Evolutionary conservation across 2,113 vertebrate genomes (phyloP).

Genomic region (Lycaon pictus): DNA sequence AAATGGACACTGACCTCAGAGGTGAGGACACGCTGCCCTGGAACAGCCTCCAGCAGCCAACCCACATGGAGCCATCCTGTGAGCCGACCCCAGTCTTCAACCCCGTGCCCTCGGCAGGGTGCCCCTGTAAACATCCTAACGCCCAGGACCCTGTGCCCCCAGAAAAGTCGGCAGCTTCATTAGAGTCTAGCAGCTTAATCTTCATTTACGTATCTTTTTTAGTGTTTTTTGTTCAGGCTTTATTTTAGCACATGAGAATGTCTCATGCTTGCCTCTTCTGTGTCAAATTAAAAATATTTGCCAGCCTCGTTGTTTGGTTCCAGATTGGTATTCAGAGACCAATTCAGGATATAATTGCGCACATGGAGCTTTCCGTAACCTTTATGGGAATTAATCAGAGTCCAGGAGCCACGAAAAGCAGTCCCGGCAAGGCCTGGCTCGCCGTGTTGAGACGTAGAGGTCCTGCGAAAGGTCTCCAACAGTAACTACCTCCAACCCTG

Average conservation of each 20-base stretch:
- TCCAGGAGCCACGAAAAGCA: too few species aligned
- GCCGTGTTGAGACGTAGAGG: not conserved
- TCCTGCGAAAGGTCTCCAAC: not conserved
- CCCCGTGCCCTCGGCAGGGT: not conserved
- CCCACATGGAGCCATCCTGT: too few species aligned
- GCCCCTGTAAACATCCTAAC: not conserved
- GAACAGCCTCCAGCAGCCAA: too few species aligned
- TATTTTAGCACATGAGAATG: not conserved
- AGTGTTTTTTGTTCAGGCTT: not conserved
- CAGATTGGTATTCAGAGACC: not conserved
- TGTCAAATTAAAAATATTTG: slow-evolving; percentile 32
- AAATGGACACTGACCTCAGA: fast-evolving
- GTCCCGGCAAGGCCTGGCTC: not conserved
- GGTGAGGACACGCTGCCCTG: not conserved
- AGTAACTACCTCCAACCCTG: fast-evolving
- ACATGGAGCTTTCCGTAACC: not conserved
- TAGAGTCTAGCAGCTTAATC: not conserved
- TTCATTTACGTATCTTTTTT: not conserved
- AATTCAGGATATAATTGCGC: not conserved
- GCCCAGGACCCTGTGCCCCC: not conserved
- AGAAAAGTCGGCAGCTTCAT: fast-evolving
- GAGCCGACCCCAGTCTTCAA: not conserved
- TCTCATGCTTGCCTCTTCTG: not conserved
- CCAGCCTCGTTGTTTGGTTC: slow-evolving; percentile 2
- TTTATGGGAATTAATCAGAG: not conserved